Conservation (phyloP, 2,888 invertebrate genomes). For the Pterobdella sp. region DNA sequence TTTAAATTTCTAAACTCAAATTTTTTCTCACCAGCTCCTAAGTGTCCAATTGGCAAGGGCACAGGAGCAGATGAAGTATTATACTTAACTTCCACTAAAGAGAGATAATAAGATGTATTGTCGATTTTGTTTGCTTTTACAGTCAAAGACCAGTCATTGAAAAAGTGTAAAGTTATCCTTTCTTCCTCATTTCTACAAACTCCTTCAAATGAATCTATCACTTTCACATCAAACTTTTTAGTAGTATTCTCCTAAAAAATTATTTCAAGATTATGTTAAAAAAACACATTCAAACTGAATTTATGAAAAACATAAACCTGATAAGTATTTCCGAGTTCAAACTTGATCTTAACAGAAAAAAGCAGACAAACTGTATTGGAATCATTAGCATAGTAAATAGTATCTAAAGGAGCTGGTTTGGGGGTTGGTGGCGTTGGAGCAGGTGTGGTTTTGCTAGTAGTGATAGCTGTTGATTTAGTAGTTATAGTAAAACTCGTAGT, state of each 20-base stretch:
- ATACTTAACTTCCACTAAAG: neutral
- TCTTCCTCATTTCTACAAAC: conserved; percentile 10
- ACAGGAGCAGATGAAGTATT: neutral
- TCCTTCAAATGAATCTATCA: conserved; percentile 5
- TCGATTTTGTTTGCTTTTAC: neutral
- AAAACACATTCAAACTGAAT: neutral
- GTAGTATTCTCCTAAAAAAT: neutral
- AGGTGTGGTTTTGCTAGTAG: neutral
- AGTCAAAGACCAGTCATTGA: conserved; percentile 6
- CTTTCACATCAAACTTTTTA: neutral
- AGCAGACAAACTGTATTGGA: conserved; percentile 3
- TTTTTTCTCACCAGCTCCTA: neutral
- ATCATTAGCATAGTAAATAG: neutral
- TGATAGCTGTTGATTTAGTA: neutral
- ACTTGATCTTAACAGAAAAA: neutral
- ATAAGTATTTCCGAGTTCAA: neutral
- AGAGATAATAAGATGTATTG: neutral
- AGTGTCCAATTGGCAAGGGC: neutral
- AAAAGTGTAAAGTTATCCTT: conserved; percentile 13
- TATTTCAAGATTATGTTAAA: neutral
- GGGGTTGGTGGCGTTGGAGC: neutral
- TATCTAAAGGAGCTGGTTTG: neutral
- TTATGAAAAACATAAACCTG: neutral
- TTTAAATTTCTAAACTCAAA: too few relatives aligned
- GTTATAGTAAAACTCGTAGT: neutral